Base-by-base conservation (phyloP, 1,140 invertebrate species). In the Piezodorus guildinii region DNA sequence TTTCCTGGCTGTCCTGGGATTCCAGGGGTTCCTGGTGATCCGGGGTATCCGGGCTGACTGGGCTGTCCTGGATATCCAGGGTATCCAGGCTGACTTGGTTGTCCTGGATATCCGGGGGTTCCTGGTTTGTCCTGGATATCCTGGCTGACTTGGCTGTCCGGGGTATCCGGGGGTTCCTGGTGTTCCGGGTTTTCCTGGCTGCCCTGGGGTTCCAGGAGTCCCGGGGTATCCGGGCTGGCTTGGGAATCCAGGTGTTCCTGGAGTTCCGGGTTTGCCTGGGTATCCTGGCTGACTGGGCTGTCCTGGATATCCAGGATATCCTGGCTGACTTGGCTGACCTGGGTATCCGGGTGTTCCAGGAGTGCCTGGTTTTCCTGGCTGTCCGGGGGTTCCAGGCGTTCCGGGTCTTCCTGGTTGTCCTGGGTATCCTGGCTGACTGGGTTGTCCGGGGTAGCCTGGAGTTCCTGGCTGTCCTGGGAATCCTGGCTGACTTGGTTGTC, bases 311-410 rank as follows among this genome's bases (percentile, higher is more conserved):
- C 69, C 69, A 64, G 69, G 69, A 15, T 69, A 44, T 17, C 68
- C 67, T 8, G 69, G 68, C 1, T 63, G 44, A n/a, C 69, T 69
- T 54, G 69, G 61, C 16, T 52, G 59, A n/a, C 58, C 30, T 30
- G 27, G 15, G 27, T 58, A 17, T 59, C 56, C 59, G 17, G 64
- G 66, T 2, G 16, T 30, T 39, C 46, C 59, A 54, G 66, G 68
- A 4, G 9, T 12, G 56, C 59, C 63, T 52, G 66, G 61, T 17
- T 34, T 23, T 39, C 62, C 68, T 62, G 63, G 58, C 4, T 9
- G 15, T 51, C 44, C 51, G 15, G 74, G 77, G 17, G 34, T 70
- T 19, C 68, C 72, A 68, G 77, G 76, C 30, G 23, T 62, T 51
- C 72, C 73, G 43, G 77, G 77, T 58, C n/a, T 10, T 15, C 67